Conservation (phyloP, 2,113 vertebrate genomes). For the Menidia beryllina region DNA sequence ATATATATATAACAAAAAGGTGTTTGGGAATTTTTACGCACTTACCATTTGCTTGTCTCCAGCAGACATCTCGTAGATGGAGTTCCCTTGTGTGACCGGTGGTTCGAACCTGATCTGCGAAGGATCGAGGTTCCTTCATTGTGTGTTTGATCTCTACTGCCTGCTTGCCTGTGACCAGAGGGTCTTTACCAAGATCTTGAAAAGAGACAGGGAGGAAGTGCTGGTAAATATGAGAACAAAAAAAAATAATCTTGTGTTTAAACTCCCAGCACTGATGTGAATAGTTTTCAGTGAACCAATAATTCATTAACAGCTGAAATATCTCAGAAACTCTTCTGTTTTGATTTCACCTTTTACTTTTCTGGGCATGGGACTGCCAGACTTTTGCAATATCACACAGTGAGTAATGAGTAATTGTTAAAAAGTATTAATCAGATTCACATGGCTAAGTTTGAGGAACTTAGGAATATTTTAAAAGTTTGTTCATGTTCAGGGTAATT, state of each 20-base stretch:
- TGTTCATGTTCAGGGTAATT: conserved; percentile 13
- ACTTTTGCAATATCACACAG: conserved; percentile 30
- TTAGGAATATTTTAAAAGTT: conserved; percentile 15
- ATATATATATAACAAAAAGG: too few relatives aligned
- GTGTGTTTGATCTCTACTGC: conserved; percentile 91
- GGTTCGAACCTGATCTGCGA: conserved; percentile 81
- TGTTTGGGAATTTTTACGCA: neutral
- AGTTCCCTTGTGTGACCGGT: conserved; percentile 72
- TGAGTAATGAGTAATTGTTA: neutral
- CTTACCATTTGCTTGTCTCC: conserved; percentile 82
- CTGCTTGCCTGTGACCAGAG: conserved; percentile 86
- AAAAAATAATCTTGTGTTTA: neutral
- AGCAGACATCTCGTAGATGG: conserved; percentile 70
- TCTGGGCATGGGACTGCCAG: conserved; percentile 14
- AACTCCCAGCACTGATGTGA: neutral
- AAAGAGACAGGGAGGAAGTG: neutral
- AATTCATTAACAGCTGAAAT: neutral
- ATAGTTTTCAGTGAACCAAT: neutral
- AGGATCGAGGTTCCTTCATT: conserved; percentile 86
- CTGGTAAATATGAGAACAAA: neutral
- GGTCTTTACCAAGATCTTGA: conserved; percentile 87
- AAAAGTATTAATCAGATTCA: conserved; percentile 12
- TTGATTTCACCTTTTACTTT: neutral
- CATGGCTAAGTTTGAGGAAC: conserved; percentile 48
- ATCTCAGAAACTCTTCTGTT: neutral